Evolutionary conservation across 2,797 vertebrate species (phyloP).

Genomic region (Sebastes vulpes): DNA sequence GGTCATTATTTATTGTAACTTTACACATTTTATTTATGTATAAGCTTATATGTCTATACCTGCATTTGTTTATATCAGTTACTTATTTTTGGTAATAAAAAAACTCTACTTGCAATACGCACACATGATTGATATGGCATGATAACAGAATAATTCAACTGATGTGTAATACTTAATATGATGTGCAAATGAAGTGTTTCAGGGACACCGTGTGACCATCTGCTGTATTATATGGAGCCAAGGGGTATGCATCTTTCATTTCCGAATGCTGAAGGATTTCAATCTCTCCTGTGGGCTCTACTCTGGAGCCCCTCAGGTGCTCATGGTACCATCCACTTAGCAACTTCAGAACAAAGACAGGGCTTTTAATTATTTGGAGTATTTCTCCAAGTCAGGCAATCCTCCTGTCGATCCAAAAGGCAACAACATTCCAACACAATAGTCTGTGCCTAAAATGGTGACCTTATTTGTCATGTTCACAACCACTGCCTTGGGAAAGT

Average conservation of each 20-base stretch:
- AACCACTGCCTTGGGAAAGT: background rate
- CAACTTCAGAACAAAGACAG: slow-evolving; percentile 25
- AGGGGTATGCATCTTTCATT: slow-evolving; percentile 14
- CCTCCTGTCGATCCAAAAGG: slow-evolving; percentile 19
- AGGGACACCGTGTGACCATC: slow-evolving; percentile 18
- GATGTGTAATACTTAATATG: background rate
- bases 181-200: slow-evolving; percentile 31
- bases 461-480: slow-evolving; percentile 11
- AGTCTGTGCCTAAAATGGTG: slow-evolving; percentile 1
- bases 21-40: no score
- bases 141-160: background rate
- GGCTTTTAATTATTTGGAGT: background rate
- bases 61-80: no score
- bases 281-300: slow-evolving; percentile 6
- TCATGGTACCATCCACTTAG: slow-evolving; percentile 17
- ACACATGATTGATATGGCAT: background rate
- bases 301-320: slow-evolving; percentile 17
- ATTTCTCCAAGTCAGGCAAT: slow-evolving; percentile 23
- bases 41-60: no score
- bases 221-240: slow-evolving; percentile 22
- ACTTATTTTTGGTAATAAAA: no score
- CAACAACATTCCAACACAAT: slow-evolving; percentile 9
- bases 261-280: slow-evolving; percentile 15
- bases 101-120: background rate
- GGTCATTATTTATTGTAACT: no score